Conservation (phyloP, 2,888 invertebrate genomes). For the Pardosa pseudoannulata region DNA sequence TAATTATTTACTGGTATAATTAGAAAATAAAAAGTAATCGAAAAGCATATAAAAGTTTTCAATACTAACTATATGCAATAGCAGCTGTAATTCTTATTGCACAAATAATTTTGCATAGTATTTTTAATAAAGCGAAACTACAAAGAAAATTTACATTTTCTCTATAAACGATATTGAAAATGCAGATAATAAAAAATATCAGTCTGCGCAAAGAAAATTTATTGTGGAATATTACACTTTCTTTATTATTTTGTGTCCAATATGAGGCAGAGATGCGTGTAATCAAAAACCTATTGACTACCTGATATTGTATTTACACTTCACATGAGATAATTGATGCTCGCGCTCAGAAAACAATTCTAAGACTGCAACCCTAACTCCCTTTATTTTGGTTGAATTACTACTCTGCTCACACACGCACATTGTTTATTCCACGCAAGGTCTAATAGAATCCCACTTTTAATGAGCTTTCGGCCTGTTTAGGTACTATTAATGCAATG, state of each 20-base stretch:
- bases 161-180: no score
- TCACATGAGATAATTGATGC: background rate
- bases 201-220: no score
- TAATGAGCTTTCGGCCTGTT: conserved; percentile 60
- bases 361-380: conserved; percentile 28
- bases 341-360: background rate
- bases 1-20: no score
- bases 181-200: no score
- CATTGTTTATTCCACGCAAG: conserved; percentile 48
- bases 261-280: background rate
- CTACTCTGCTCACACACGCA: conserved; percentile 2
- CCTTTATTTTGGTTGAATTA: conserved; percentile 31
- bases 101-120: no score
- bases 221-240: no score
- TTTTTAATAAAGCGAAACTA: no score
- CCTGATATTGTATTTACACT: conserved; percentile 43
- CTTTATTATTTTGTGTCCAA: background rate
- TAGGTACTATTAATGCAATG: conserved; percentile 42
- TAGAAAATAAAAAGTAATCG: no score
- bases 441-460: conserved; percentile 43
- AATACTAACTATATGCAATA: no score
- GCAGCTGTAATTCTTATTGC: no score
- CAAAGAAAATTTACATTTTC: no score
- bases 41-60: no score
- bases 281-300: background rate